Conservation (phyloP, 1,140 invertebrate genomes). For the Listronotus bonariensis region DNA sequence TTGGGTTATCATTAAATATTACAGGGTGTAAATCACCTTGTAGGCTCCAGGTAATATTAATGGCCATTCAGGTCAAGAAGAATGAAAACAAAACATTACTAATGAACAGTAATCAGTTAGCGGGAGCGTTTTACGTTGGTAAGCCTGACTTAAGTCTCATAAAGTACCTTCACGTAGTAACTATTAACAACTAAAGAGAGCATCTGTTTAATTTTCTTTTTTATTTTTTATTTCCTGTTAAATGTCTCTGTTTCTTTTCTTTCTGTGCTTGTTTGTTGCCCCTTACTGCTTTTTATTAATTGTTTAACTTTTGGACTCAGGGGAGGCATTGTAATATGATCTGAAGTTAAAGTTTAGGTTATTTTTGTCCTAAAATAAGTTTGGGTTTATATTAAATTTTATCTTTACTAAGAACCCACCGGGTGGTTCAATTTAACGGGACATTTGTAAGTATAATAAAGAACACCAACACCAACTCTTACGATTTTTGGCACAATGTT, state of each 20-base stretch:
- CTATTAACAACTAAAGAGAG: constrained; percentile 26
- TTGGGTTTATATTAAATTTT: too few species aligned
- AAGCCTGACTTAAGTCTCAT: constrained; percentile 13
- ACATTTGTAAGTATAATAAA: too few species aligned
- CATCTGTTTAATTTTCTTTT: constrained; percentile 16
- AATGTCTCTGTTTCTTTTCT: not conserved
- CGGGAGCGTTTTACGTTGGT: constrained; percentile 9
- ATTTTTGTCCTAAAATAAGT: too few species aligned
- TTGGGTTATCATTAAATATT: not conserved
- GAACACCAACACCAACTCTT: too few species aligned
- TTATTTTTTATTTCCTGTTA: constrained; percentile 10
- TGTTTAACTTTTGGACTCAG: too few species aligned
- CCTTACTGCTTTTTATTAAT: too few species aligned
- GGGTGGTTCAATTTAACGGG: too few species aligned
- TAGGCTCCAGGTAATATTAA: constrained; percentile 15
- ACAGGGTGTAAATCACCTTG: constrained; percentile 3
- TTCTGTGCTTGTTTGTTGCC: too few species aligned
- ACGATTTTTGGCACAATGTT: too few species aligned
- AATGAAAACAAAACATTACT: constrained; percentile 37
- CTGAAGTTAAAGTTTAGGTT: too few species aligned
- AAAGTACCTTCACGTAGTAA: constrained; percentile 17
- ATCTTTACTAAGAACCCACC: too few species aligned
- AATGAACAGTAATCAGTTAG: constrained; percentile 34
- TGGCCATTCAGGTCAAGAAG: constrained; percentile 26
- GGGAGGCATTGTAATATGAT: too few species aligned